Evolutionary conservation across 2,888 invertebrate genomes (phyloP).

Genomic region (Maniola hyperantus): DNA sequence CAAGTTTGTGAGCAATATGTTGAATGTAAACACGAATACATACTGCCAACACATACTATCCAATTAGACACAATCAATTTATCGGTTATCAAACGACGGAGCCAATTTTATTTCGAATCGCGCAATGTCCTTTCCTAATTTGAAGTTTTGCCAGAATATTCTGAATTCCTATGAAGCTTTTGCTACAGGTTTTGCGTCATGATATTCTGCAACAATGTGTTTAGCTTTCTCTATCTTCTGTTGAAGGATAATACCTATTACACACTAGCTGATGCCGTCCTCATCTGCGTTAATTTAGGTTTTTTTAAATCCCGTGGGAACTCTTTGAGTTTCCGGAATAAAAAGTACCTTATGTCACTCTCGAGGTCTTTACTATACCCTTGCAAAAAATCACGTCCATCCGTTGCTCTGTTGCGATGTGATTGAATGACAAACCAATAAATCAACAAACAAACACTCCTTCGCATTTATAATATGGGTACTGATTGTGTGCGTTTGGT

Average conservation of each 20-base stretch:
- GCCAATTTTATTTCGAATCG: constrained; percentile 43
- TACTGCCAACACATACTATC: constrained; percentile 49
- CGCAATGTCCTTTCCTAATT: constrained; percentile 27
- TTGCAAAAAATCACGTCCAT: too few species aligned
- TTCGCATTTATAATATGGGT: too few species aligned
- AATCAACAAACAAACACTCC: too few species aligned
- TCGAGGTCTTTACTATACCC: too few species aligned
- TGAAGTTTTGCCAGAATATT: constrained; percentile 42
- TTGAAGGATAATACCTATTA: not conserved
- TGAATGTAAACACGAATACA: constrained; percentile 44
- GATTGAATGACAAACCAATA: too few species aligned
- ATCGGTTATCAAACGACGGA: constrained; percentile 46
- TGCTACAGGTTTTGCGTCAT: constrained; percentile 2
- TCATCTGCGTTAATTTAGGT: too few species aligned
- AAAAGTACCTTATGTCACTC: too few species aligned
- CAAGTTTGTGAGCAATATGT: constrained; percentile 18
- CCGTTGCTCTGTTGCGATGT: too few species aligned
- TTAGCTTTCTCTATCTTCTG: not conserved
- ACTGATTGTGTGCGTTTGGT: not conserved
- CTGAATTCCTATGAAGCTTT: constrained; percentile 30
- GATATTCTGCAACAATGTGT: not conserved
- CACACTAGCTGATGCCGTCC: too few species aligned
- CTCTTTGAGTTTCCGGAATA: too few species aligned
- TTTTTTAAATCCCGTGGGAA: too few species aligned
- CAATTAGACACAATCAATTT: constrained; percentile 66